Percentiles rank a stretch among this genome's conserved stretches.
Evolutionary conservation across 1,140 invertebrate genomes (phyloP).

Genomic region (Venturia canescens): DNA sequence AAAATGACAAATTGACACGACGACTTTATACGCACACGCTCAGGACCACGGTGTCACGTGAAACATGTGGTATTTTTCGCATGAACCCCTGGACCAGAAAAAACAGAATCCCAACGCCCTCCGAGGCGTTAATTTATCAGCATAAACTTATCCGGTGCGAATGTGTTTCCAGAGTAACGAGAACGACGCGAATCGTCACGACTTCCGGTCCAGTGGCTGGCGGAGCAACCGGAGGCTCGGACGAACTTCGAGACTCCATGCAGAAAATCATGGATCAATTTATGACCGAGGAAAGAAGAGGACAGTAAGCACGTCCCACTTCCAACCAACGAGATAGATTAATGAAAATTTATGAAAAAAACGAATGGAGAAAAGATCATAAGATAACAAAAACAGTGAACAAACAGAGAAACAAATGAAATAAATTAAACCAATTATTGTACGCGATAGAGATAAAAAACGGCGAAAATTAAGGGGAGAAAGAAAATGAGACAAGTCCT

Average conservation of each 20-base stretch:
- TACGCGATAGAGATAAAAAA: no score
- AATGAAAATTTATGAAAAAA: constrained; percentile 38
- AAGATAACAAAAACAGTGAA: constrained; percentile 49
- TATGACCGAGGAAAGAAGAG: constrained; percentile 76
- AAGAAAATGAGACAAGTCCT: background rate
- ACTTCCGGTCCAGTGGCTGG: constrained; percentile 67
- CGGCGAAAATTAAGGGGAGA: no score
- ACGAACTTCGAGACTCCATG: constrained; percentile 77
- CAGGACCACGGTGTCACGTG: no score
- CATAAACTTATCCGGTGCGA: background rate
- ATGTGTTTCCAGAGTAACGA: constrained; percentile 74
- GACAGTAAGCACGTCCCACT: constrained; percentile 59
- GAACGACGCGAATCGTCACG: constrained; percentile 74
- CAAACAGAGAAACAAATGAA: constrained; percentile 35
- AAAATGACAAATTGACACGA: no score
- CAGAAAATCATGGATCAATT: constrained; percentile 79
- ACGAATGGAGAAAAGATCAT: constrained; percentile 21
- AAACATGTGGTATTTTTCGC: no score
- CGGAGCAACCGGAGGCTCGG: constrained; percentile 60
- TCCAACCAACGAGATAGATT: constrained; percentile 38
- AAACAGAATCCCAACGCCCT: no score
- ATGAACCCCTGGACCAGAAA: no score
- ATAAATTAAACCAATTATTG: background rate
- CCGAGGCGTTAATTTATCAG: no score
- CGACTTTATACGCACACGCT: no score